Evolutionary conservation across 1,140 invertebrate species (phyloP).

Genomic region (Lamellibrachia luymesi): DNA sequence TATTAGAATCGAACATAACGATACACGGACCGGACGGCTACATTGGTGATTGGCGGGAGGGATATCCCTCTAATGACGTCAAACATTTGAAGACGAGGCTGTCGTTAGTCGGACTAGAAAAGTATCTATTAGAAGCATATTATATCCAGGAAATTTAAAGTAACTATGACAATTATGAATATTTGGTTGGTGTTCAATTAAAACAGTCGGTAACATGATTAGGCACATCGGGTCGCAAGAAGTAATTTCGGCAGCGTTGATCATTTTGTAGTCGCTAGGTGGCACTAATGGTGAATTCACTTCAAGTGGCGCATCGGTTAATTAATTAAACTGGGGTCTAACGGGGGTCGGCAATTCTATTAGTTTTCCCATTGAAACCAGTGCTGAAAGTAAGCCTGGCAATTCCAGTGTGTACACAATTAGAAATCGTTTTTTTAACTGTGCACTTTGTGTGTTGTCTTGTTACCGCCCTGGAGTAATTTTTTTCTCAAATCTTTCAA

Average conservation of each 20-base stretch:
- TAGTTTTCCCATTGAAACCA: not conserved
- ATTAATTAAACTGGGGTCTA: not conserved
- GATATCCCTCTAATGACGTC: conserved; percentile 4
- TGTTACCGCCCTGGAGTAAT: too few species aligned
- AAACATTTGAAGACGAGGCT: not conserved
- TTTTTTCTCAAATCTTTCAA: too few species aligned
- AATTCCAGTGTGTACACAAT: too few species aligned
- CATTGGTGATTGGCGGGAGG: not conserved
- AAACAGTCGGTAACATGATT: not conserved
- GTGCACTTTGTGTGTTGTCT: too few species aligned
- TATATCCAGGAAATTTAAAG: not conserved
- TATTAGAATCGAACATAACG: not conserved
- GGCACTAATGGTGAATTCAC: not conserved
- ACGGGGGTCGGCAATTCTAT: not conserved
- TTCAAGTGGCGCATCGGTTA: not conserved
- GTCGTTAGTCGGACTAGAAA: not conserved
- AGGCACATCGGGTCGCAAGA: too few species aligned
- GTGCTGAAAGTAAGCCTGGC: too few species aligned
- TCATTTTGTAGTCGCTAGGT: not conserved
- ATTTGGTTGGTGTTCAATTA: not conserved
- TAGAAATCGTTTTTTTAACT: too few species aligned
- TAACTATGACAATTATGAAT: not conserved
- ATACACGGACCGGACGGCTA: not conserved
- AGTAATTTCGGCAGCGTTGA: not conserved
- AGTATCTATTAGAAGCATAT: not conserved